A percentile compares a stretch with the other conserved stretches of the same genome.
These are phyloP conservation scores for Lithobius niger DNA, from an alignment of 1,140 invertebrate species.

Conservation along the genomic window DNA sequence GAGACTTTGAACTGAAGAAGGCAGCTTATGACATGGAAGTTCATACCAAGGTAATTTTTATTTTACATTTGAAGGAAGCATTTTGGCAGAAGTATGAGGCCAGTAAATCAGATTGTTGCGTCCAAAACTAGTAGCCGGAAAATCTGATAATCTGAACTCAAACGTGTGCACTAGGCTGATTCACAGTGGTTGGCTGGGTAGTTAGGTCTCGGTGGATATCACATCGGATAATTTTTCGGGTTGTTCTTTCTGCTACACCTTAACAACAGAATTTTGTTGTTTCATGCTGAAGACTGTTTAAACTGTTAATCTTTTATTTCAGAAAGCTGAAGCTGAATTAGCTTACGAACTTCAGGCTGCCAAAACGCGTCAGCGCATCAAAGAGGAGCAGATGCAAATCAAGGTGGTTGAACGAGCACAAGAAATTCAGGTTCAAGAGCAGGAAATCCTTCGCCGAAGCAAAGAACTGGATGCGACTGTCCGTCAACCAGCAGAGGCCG, in stretches of 20 bases:
- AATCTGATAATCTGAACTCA: too few relatives aligned
- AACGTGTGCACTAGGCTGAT: too few relatives aligned
- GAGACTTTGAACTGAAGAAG: conserved; percentile 95
- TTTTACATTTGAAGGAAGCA: too few relatives aligned
- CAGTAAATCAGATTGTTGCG: too few relatives aligned
- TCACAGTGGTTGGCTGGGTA: too few relatives aligned
- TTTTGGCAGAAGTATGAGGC: too few relatives aligned
- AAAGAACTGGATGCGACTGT: conserved; percentile 81
- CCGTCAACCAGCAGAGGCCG: conserved; percentile 80
- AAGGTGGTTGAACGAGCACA: conserved; percentile 83
- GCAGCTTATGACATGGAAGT: conserved; percentile 94
- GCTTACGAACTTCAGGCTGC: conserved; percentile 88
- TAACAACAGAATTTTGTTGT: too few relatives aligned
- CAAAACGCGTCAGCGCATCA: conserved; percentile 89
- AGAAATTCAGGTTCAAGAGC: conserved; percentile 74
- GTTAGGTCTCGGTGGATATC: too few relatives aligned
- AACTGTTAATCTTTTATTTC: conserved; percentile 15
- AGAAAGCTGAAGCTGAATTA: conserved; percentile 86
- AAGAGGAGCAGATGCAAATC: conserved; percentile 95
- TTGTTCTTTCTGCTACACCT: too few relatives aligned
- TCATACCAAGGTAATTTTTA: conserved; percentile 62
- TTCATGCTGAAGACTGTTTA: too few relatives aligned
- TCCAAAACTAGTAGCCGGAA: too few relatives aligned
- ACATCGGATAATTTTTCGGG: too few relatives aligned
- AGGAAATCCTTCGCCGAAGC: conserved; percentile 64